Evolutionary conservation across 2,797 vertebrate species (phyloP).

Genomic region (Vireo griseus): DNA sequence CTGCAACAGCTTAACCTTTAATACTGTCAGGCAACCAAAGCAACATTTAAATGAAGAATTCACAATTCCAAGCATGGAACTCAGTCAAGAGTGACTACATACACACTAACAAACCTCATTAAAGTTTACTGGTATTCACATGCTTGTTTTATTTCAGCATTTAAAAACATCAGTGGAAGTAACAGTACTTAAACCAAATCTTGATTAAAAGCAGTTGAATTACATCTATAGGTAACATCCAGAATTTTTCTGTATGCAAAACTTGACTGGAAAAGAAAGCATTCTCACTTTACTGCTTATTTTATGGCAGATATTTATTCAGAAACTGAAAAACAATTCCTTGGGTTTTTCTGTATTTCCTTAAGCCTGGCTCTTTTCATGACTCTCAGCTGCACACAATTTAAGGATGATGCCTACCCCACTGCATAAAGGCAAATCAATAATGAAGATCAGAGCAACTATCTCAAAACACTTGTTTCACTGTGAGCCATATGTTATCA

Average conservation of each 20-base stretch:
- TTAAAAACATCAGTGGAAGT: background rate
- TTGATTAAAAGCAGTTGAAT: conserved; percentile 29
- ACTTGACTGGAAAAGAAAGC: background rate
- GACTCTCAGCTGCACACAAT: background rate
- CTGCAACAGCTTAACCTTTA: conserved; percentile 4
- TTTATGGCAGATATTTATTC: background rate
- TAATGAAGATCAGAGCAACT: background rate
- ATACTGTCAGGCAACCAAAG: background rate
- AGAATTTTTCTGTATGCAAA: background rate
- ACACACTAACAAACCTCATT: background rate
- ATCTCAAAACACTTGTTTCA: background rate
- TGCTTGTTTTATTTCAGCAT: background rate
- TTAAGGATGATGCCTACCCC: background rate
- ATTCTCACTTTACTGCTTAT: background rate
- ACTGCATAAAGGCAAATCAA: background rate
- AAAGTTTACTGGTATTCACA: background rate
- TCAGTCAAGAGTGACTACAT: background rate
- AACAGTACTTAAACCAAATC: background rate
- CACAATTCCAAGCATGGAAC: conserved; percentile 10
- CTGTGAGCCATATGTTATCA: background rate
- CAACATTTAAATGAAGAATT: conserved; percentile 1
- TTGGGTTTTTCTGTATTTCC: background rate
- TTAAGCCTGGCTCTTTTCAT: background rate
- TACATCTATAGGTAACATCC: background rate
- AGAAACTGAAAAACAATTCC: background rate